Conservation (phyloP, 1,140 invertebrate genomes). For the Megalonaias nervosa region DNA sequence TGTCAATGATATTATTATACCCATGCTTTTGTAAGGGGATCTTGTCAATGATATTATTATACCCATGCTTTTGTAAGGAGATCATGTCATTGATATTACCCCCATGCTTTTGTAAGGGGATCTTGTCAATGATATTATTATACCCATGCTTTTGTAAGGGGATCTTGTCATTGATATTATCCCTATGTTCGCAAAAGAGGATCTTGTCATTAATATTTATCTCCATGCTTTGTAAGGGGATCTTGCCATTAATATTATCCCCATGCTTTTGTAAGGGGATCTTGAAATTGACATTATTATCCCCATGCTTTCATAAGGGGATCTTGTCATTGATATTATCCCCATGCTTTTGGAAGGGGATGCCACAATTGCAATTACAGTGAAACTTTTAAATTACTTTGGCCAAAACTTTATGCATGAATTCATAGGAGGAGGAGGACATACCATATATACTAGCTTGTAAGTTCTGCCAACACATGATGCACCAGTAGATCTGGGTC, state of each 20-base stretch:
- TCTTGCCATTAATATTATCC: background rate
- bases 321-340: background rate
- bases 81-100: background rate
- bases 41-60: background rate
- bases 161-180: background rate
- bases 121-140: background rate
- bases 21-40: slow-evolving; percentile 2
- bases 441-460: too few species aligned
- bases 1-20: background rate
- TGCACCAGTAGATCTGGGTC: too few species aligned
- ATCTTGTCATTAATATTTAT: background rate
- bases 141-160: background rate
- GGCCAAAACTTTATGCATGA: too few species aligned
- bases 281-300: background rate
- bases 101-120: background rate
- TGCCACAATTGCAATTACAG: too few species aligned
- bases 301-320: background rate
- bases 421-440: too few species aligned
- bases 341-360: background rate
- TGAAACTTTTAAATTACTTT: too few species aligned
- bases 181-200: background rate
- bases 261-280: slow-evolving; percentile 2
- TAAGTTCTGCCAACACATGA: too few species aligned
- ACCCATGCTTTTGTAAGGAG: background rate
- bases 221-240: background rate